Evolutionary conservation across 2,888 invertebrate genomes (phyloP).

Genomic region (Saturnia japonica): DNA sequence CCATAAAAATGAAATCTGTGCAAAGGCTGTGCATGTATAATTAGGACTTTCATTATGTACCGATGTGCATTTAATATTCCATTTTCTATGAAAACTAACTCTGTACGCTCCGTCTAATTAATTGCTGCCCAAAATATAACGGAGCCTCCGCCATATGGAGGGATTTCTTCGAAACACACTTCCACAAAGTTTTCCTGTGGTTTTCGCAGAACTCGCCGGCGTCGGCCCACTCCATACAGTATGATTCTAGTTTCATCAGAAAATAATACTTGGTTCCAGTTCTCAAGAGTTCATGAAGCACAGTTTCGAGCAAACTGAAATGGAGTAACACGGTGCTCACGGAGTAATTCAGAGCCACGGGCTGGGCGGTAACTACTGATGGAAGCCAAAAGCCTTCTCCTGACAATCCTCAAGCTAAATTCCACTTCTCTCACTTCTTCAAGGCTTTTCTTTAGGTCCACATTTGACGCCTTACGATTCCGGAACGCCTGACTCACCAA

Average conservation of each 20-base stretch:
- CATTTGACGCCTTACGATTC: too few species aligned
- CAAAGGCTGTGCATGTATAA: not conserved
- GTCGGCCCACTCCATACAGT: not conserved
- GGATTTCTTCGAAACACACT: constrained; percentile 14
- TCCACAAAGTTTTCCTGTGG: not conserved
- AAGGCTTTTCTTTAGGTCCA: too few species aligned
- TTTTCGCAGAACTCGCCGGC: not conserved
- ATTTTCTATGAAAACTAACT: too few species aligned
- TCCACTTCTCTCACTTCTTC: not conserved
- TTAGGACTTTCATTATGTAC: too few species aligned
- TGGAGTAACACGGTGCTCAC: not conserved
- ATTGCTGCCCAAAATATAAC: too few species aligned
- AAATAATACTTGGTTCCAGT: constrained; percentile 11
- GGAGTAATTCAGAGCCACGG: constrained; percentile 20
- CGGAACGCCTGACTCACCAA: too few species aligned
- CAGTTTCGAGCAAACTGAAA: constrained; percentile 1
- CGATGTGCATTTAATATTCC: too few species aligned
- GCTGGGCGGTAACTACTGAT: not conserved
- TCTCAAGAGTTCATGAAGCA: not conserved
- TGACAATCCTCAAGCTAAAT: not conserved
- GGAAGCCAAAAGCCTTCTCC: not conserved
- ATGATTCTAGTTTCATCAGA: not conserved
- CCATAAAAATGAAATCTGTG: not conserved
- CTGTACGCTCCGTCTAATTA: too few species aligned
- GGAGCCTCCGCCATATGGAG: not conserved